Evolutionary conservation across 1,140 invertebrate genomes (phyloP), one percentile per base, ranked within the genome.

Genomic region (Heliconius himera): DNA sequence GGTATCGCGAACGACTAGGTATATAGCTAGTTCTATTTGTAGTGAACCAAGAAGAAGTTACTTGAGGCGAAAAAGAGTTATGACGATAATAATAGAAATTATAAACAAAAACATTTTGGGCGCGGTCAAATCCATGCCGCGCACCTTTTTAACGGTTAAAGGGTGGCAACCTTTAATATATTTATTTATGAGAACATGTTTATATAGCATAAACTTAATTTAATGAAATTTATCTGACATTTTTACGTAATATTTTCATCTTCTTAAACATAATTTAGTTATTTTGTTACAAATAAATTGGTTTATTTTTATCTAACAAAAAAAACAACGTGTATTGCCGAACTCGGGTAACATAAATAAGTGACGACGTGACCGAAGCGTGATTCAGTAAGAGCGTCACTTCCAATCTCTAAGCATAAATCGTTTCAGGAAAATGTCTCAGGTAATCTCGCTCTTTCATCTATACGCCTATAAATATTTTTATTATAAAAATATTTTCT

Each of bases 401-500:
- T 60, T 60, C 56, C 56, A 60, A 60, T 60, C 22, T 60, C 56
- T 22, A 22, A 22, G 56, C n/a, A 60, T 60, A 26, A 60, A 60
- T 60, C 22, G 20, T 60, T 26, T n/a, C 56, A 20, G 9, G 22
- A 60, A 60, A 60, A 60, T 60, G 56, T 60, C 22, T 60, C 56
- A 60, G 8, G 56, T 60, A 60, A 60, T 60, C 56, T 60, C 56
- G 56, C 22, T 60, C 56, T 60, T 26, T 60, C 56, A 60, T 60
- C n/a, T 22, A 60, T 26, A 60, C 54, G 54, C 56, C 56, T 60
- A 60, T 60, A 60, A 60, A 60, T 60, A 60, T 26, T 60, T 60
- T 60, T 60, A 60, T 60, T 22, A 60, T 60, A 60, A 60, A 60
- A 11, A n/a, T 60, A 22, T 60, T 60, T 60, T 11, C 2, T 60